These are phyloP conservation scores for Bhutanitis thaidina DNA, from an alignment of 2,888 invertebrate species.

Conservation along the genomic window DNA sequence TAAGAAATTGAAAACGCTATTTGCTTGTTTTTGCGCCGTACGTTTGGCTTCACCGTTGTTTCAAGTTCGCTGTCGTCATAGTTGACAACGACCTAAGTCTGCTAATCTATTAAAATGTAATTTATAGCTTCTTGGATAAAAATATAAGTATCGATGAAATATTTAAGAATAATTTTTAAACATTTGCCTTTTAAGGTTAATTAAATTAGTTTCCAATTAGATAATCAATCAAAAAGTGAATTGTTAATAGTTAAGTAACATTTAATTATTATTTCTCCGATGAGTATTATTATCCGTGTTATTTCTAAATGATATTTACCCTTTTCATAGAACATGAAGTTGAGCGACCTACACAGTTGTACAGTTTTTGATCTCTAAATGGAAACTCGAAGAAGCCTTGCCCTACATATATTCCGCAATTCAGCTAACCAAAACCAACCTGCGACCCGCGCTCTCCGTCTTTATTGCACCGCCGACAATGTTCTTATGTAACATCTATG, in stretches of 20 bases:
- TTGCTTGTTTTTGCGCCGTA: conserved; percentile 30
- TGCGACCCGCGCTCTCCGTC: conserved; percentile 65
- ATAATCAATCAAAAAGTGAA: too few species aligned
- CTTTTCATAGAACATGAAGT: too few species aligned
- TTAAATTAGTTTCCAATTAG: background rate
- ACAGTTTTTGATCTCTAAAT: background rate
- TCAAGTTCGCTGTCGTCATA: conserved; percentile 45
- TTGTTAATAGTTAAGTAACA: too few species aligned
- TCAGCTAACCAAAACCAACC: conserved; percentile 53
- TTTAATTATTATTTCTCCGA: too few species aligned
- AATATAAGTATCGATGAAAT: too few species aligned
- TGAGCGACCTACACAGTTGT: too few species aligned
- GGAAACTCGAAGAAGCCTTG: background rate
- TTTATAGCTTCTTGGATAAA: too few species aligned
- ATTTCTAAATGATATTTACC: too few species aligned
- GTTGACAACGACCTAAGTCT: conserved; percentile 34
- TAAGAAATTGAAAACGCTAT: conserved; percentile 27
- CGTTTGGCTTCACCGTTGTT: conserved; percentile 30
- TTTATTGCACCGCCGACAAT: conserved; percentile 60
- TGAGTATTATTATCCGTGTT: too few species aligned
- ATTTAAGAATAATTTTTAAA: too few species aligned
- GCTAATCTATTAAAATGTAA: conserved; percentile 31
- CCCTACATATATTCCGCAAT: conserved; percentile 14
- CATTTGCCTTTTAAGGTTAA: too few species aligned
- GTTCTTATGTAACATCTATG: conserved; percentile 61